phyloP scores from a whole-genome alignment of 2,888 invertebrate species.

The Epirrhoe tristata region DNA sequence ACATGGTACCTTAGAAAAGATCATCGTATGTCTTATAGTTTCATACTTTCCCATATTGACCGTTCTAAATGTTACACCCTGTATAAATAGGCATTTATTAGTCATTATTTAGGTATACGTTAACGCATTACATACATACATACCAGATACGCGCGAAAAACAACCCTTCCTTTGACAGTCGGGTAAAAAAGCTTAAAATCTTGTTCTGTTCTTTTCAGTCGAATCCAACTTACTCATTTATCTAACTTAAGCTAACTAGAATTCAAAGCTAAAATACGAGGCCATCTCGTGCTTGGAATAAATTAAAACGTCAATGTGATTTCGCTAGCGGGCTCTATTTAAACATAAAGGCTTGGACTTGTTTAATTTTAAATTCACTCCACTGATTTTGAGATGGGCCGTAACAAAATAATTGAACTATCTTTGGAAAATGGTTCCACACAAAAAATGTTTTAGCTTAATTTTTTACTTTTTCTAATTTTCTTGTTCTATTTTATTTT shows the following conservation, averaged over 20 bases:
- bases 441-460: neutral
- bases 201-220: constrained; percentile 2
- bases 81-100: no score
- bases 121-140: no score
- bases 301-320: constrained; percentile 31
- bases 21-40: no score
- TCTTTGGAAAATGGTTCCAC: neutral
- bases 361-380: constrained; percentile 17
- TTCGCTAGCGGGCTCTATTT: constrained; percentile 19
- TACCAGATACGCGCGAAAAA: no score
- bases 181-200: neutral
- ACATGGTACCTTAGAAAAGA: no score
- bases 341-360: constrained; percentile 25
- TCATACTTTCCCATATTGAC: no score
- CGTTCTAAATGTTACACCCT: no score
- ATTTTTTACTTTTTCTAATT: neutral
- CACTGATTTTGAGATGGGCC: neutral
- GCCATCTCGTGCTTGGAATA: constrained; percentile 35
- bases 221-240: constrained; percentile 23
- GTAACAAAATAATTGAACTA: neutral
- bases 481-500: neutral
- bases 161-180: no score
- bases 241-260: constrained; percentile 32
- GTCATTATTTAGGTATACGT: no score
- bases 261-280: constrained; percentile 28